These are phyloP conservation scores for Armadillidium nasatum DNA, from an alignment of 1,140 invertebrate genomes.

Conservation along the genomic window DNA sequence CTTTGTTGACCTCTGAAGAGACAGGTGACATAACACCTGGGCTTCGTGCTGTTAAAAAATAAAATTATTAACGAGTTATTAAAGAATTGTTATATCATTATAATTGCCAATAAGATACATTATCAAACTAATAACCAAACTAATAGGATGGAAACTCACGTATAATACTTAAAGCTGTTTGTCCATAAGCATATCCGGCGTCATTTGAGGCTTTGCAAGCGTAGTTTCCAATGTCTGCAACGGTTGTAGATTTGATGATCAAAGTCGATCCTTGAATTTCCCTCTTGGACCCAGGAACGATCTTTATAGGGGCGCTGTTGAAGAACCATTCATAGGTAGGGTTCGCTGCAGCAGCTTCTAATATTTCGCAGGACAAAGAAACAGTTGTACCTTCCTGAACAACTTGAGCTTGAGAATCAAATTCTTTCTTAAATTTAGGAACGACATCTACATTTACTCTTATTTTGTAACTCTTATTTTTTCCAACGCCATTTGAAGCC, in stretches of 20 bases:
- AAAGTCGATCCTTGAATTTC: slow-evolving; percentile 5
- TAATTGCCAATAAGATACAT: neutral
- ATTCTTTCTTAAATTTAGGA: neutral
- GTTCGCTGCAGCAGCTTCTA: neutral
- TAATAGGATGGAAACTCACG: neutral
- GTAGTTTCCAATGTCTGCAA: slow-evolving; percentile 25
- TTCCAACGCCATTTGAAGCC: neutral
- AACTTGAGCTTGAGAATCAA: neutral
- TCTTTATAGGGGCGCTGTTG: neutral
- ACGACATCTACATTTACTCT: neutral
- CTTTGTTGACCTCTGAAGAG: neutral
- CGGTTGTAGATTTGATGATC: neutral
- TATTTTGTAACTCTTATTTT: neutral
- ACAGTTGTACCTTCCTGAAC: neutral
- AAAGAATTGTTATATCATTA: neutral
- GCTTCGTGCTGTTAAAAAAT: neutral
- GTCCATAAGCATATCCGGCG: slow-evolving; percentile 25
- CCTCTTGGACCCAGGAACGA: neutral
- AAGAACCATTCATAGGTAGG: slow-evolving; percentile 3
- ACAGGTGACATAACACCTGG: neutral
- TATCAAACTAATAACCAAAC: neutral
- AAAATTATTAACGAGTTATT: neutral
- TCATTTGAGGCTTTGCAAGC: slow-evolving; percentile 28
- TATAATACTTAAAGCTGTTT: slow-evolving; percentile 19
- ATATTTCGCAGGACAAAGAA: neutral